Evolutionary conservation across 2,113 vertebrate species (phyloP).

Genomic region (Bubo blakistoni): DNA sequence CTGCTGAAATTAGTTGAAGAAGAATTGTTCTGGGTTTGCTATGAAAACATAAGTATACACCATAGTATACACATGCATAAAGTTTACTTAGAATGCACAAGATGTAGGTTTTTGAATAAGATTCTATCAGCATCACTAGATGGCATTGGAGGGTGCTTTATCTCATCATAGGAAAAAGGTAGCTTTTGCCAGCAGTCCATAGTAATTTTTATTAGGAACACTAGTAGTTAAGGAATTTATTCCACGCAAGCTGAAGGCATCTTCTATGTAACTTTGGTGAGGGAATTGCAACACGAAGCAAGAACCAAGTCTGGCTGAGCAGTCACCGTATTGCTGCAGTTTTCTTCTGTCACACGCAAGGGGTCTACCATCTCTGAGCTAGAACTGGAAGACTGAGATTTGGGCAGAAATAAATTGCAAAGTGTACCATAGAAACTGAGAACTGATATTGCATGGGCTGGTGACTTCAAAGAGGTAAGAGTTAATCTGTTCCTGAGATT

Average conservation of each 20-base stretch:
- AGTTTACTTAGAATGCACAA: neutral
- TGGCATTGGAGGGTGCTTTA: slow-evolving; percentile 55
- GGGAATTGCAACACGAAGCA: neutral
- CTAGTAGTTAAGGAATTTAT: neutral
- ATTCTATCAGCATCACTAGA: slow-evolving; percentile 48
- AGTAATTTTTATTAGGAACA: neutral
- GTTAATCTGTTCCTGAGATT: neutral
- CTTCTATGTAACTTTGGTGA: neutral
- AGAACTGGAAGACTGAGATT: neutral
- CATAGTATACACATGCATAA: neutral
- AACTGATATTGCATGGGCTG: neutral
- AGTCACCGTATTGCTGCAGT: neutral
- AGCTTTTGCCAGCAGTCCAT: neutral
- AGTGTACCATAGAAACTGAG: neutral
- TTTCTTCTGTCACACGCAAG: neutral
- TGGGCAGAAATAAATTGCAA: neutral
- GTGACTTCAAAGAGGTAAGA: neutral
- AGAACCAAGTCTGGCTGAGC: neutral
- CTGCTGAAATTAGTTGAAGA: neutral
- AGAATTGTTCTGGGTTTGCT: neutral
- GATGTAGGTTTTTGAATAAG: neutral
- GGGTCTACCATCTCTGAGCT: neutral
- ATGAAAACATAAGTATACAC: neutral
- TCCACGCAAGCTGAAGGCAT: neutral
- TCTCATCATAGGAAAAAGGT: neutral